Percentiles rank a stretch among this genome's conserved stretches.
Conservation (phyloP, 2,113 vertebrate species). For the Lipophrys pholis region DNA sequence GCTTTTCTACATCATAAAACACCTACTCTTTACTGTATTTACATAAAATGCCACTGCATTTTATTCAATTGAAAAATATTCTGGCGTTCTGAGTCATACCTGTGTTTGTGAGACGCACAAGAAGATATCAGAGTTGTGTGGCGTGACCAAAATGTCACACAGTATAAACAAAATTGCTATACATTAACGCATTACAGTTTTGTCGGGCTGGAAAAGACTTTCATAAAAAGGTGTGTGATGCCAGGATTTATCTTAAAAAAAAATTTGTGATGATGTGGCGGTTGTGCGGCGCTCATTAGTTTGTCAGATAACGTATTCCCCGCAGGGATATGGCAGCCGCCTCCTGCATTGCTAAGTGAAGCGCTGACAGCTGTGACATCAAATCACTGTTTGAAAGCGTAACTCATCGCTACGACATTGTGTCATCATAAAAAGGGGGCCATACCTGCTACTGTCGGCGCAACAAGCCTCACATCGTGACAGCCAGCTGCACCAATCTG, state of each 20-base stretch:
- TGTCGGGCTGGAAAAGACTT: slow-evolving; percentile 35
- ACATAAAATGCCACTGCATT: background rate
- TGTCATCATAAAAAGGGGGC: slow-evolving; percentile 72
- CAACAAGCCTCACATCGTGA: slow-evolving; percentile 65
- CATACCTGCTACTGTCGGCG: slow-evolving; percentile 58
- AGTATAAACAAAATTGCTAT: slow-evolving; percentile 17
- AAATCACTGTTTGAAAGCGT: slow-evolving; percentile 71
- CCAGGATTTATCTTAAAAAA: too few relatives aligned
- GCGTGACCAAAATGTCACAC: slow-evolving; percentile 19
- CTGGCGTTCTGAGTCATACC: background rate
- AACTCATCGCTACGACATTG: slow-evolving; percentile 67
- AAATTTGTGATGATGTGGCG: slow-evolving; percentile 32
- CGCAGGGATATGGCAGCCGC: slow-evolving; percentile 50
- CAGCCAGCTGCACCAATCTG: slow-evolving; percentile 66
- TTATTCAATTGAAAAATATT: background rate
- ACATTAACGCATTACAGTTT: slow-evolving; percentile 21
- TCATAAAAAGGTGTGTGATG: slow-evolving; percentile 38
- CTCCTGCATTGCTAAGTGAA: slow-evolving; percentile 73
- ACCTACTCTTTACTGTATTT: background rate
- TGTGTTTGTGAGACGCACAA: background rate
- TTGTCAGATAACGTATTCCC: slow-evolving; percentile 70
- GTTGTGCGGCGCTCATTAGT: slow-evolving; percentile 70
- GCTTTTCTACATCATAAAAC: background rate
- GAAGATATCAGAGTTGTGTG: background rate
- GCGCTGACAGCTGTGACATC: slow-evolving; percentile 76